Evolutionary conservation across 2,113 vertebrate species (phyloP).

Genomic region (Microtus richardsoni): DNA sequence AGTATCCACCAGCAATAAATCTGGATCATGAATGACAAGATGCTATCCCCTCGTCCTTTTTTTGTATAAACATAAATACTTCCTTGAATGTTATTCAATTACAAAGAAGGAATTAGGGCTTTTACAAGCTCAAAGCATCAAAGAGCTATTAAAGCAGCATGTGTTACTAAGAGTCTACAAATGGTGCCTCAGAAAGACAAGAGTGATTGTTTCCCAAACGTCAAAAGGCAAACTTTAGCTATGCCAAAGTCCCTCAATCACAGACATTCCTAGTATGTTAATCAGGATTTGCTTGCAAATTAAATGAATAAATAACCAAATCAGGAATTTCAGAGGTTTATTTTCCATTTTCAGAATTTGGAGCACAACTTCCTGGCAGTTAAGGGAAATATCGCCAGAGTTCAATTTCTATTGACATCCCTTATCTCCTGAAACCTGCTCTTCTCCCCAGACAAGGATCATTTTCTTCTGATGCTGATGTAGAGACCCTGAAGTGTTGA

Average conservation of each 20-base stretch:
- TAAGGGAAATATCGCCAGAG: not conserved
- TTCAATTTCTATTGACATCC: conserved; percentile 2
- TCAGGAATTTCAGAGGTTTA: not conserved
- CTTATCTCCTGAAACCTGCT: not conserved
- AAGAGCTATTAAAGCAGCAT: not conserved
- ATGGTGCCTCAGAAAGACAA: not conserved
- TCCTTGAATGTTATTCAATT: not conserved
- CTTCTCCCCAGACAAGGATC: not conserved
- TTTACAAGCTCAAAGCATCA: not conserved
- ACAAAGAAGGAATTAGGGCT: not conserved
- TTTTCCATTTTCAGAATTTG: not conserved
- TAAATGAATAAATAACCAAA: not conserved
- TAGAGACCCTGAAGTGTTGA: not conserved
- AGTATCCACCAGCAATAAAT: not conserved
- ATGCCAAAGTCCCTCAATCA: not conserved
- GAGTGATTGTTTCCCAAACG: not conserved
- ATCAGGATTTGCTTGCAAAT: not conserved
- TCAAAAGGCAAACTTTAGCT: not conserved
- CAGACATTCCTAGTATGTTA: not conserved
- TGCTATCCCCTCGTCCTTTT: not conserved
- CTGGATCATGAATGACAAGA: not conserved
- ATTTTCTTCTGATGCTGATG: not conserved
- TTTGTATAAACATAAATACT: not conserved
- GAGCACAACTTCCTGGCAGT: not conserved
- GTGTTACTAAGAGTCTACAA: not conserved